A percentile compares a stretch with the other conserved stretches of the same genome.
Evolutionary conservation across 2,113 vertebrate genomes (phyloP).

Genomic region (Seriola quinqueradiata): DNA sequence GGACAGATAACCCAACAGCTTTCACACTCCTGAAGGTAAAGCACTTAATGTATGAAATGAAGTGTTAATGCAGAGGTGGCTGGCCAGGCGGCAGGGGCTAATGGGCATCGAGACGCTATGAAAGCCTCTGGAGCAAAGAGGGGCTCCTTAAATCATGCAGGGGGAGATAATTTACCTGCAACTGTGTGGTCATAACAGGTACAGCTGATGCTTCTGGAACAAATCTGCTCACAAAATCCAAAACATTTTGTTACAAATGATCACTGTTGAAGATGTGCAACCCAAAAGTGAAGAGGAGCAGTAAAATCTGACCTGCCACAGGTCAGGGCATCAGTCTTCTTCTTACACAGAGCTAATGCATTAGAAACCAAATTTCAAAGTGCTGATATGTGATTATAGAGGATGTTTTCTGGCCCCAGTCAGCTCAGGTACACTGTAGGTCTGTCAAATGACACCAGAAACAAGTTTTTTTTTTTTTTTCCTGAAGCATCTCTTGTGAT

Average conservation of each 20-base stretch:
- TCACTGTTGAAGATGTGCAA: neutral
- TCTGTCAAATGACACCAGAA: too few relatives aligned
- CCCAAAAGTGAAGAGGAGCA: neutral
- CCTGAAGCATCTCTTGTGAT: too few relatives aligned
- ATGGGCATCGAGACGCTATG: conserved; percentile 49
- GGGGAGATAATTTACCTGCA: conserved; percentile 53
- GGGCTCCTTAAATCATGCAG: conserved; percentile 20
- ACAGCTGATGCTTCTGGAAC: conserved; percentile 13
- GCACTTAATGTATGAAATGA: conserved; percentile 81
- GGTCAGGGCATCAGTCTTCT: neutral
- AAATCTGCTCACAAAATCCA: conserved; percentile 11
- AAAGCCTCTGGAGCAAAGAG: conserved; percentile 43
- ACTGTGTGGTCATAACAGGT: conserved; percentile 50
- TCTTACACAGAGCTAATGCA: conserved; percentile 6
- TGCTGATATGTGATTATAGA: conserved; percentile 4
- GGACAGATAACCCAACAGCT: conserved; percentile 65
- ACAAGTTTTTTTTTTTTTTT: too few relatives aligned
- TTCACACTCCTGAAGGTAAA: conserved; percentile 75
- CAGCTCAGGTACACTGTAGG: too few relatives aligned
- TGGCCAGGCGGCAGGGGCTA: conserved; percentile 10
- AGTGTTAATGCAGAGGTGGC: conserved; percentile 54
- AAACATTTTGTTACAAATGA: neutral
- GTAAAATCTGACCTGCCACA: too few relatives aligned
- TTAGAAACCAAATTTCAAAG: conserved; percentile 23
- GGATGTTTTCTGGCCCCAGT: neutral